phyloP scores from a whole-genome alignment of 2,113 vertebrate genomes.

The Cinclus mexicanus region DNA sequence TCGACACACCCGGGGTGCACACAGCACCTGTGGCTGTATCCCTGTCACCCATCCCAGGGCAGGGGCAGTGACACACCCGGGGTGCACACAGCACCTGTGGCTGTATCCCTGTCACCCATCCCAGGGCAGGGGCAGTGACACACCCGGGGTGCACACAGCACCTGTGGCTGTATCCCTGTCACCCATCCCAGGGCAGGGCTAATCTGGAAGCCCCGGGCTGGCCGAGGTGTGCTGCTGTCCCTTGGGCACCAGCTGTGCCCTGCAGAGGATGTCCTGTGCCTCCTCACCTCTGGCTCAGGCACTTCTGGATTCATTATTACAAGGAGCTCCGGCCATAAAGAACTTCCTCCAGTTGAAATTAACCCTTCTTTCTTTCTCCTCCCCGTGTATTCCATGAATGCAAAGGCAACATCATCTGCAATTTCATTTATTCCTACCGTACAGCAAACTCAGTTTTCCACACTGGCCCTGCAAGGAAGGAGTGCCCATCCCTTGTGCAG shows the following conservation, averaged over 20 bases:
- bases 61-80: too few species aligned
- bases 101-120: too few species aligned
- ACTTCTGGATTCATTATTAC: not conserved
- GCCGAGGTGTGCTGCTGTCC: not conserved
- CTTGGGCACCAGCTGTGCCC: not conserved
- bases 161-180: too few species aligned
- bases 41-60: too few species aligned
- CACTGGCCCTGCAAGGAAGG: not conserved
- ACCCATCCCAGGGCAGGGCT: not conserved
- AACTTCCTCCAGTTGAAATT: not conserved
- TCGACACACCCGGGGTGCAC: too few species aligned
- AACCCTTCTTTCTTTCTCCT: not conserved
- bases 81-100: too few species aligned
- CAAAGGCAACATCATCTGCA: not conserved
- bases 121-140: not conserved
- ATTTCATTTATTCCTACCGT: not conserved
- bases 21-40: too few species aligned
- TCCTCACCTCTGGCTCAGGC: not conserved
- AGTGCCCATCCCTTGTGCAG: not conserved
- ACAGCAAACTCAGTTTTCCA: not conserved
- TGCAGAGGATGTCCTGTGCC: not conserved
- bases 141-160: not conserved
- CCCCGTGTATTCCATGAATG: not conserved
- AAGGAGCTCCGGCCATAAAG: not conserved
- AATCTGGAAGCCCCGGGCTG: accelerated